Base-by-base conservation (phyloP, 2,113 vertebrate species). In the Pandion haliaetus region DNA sequence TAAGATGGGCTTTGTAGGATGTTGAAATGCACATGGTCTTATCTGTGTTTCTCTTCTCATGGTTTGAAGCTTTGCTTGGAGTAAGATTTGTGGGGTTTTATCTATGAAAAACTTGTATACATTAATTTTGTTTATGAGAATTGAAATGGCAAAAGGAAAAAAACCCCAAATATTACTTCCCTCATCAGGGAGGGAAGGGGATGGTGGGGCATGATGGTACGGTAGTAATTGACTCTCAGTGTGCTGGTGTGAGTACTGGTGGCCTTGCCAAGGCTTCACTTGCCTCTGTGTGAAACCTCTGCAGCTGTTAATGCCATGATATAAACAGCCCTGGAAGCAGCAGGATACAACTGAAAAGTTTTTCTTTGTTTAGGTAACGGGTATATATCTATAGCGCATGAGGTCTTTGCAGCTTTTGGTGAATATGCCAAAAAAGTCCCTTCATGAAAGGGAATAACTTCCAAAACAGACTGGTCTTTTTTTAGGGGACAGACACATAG, bases 201-300 rank as follows among this genome's bases (percentile, higher is more conserved):
- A 4, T 34, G 24, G 32, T 65, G 69, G 10, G n/a, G 14, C 21
- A 4, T 6, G 21, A 34, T 0, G 1, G 6, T 25, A 4, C 0
- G 12, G 16, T 44, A 38, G 16, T 58, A 57, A 50, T 2, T 49
- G 66, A 38, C 49, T 25, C 19, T 31, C 21, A 2, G 5, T 17
- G 29, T 47, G 40, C 36, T 67, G 42, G 19, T n/a, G 31, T 63
- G 65, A 42, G 42, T 32, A 17, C 15, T 31, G 12, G 20, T 57
- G 28, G 11, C 49, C 67, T 58, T 62, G 36, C 24, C 42, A 69
- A 50, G 49, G 45, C 18, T 87, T 62, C 20, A 5, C 25, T 31
- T 84, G n/a, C 26, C 29, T 52, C 59, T 31, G 2, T 9, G 9
- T 47, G 65, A 77, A 86, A 44, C 11, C 40, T 72, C 52, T 78